Evolutionary conservation across 2,113 vertebrate species (phyloP), one percentile per base, ranked within the genome.

Genomic region (Lepisosteus oculatus): DNA sequence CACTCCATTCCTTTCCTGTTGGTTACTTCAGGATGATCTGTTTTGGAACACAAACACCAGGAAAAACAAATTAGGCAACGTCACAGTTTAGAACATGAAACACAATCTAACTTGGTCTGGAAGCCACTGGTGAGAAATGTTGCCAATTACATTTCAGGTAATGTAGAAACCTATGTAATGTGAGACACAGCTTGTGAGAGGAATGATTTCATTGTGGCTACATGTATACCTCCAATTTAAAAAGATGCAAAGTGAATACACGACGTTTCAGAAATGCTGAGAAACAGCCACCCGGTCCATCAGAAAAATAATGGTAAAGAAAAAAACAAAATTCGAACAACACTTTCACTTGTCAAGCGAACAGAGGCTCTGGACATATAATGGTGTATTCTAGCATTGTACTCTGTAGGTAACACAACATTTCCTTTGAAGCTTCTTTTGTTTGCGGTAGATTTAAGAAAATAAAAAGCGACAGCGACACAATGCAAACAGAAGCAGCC

Each of bases 11-110:
- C 93, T 3, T 87, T 94, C 83, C 92, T 88, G 91, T 84, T 54
- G 44, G 79, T 92, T 94, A 98, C 91, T 99, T 99, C 96, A 99
- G 95, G 90, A 98, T 97, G 89, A 99, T 98, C 97, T 99, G 93
- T 81, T 55, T 84, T 85, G 82, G 74, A 91, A 79, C 11, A 77
- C 3, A 78, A 0, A 74, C 73, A 73, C 66, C 64, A 72, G 76
- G 44, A 83, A n/a, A 78, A 7, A 62, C 6, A 6, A 8, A 45
- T 74, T 56, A 74, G 67, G 55, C 42, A 14, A 43, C 7, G 42
- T 17, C 51, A 47, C 41, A 4, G 2, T 4, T 55, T 59, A 13
- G 57, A n/a, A n/a, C 5, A 59, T 11, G 57, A 59, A 59, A 59
- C 14, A n/a, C 13, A n/a, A 51, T 67, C 67, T 55, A 69, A 11